Percentiles rank a stretch among this genome's conserved stretches.
These are phyloP conservation scores for Pitangus sulphuratus DNA, from an alignment of 2,797 vertebrate genomes.

Conservation along the genomic window DNA sequence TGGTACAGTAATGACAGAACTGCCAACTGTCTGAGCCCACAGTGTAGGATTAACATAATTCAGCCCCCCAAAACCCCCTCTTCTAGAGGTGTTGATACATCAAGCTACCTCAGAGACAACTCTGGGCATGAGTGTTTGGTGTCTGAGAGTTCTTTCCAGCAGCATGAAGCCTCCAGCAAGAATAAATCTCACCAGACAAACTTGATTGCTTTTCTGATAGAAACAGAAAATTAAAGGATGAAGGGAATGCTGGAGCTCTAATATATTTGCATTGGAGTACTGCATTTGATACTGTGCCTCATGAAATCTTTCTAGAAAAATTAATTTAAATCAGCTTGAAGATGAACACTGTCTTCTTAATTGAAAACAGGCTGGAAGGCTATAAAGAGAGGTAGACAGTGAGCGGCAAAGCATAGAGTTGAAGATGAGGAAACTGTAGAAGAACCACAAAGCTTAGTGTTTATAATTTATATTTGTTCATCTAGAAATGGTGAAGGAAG, in stretches of 20 bases:
- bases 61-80: rapidly evolving
- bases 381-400: conserved; percentile 6
- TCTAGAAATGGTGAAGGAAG: not conserved
- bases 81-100: not conserved
- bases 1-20: not conserved
- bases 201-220: conserved; percentile 56
- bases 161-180: not conserved
- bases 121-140: not conserved
- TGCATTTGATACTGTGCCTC: conserved; percentile 39
- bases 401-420: not conserved
- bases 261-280: conserved; percentile 44
- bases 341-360: conserved; percentile 25
- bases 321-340: conserved; percentile 49
- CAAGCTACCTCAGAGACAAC: not conserved
- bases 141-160: not conserved
- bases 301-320: conserved; percentile 59
- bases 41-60: not conserved
- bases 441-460: not conserved
- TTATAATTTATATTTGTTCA: not conserved
- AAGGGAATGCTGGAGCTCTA: conserved; percentile 25
- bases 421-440: not conserved
- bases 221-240: conserved; percentile 46
- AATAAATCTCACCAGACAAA: conserved; percentile 56
- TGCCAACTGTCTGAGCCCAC: not conserved
- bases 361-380: conserved; percentile 25